phyloP scores from a whole-genome alignment of 37 sponge, comb jelly and placozoan genomes.

The Cliona cf. orientalis region DNA sequence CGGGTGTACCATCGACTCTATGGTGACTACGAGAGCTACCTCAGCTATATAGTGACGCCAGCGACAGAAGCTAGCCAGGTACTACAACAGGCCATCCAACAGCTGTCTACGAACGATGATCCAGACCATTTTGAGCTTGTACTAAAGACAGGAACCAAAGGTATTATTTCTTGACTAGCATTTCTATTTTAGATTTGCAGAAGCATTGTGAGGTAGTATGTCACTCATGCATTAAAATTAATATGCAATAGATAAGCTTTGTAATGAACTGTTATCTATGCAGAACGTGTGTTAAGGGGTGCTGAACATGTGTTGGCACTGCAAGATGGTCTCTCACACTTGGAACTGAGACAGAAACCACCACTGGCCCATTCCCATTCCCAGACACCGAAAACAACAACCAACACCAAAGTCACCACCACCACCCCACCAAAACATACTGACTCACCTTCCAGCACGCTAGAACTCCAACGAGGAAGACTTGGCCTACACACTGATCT shows the following conservation, averaged over 20 bases:
- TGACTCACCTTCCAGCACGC: not conserved
- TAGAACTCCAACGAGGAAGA: not conserved
- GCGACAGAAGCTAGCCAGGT: constrained; percentile 37
- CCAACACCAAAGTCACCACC: not conserved
- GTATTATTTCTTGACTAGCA: not conserved
- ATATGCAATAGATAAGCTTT: not conserved
- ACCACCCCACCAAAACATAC: not conserved
- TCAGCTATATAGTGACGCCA: constrained; percentile 55
- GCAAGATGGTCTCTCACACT: not conserved
- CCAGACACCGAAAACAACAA: not conserved
- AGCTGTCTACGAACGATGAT: not conserved
- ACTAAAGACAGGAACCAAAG: constrained; percentile 6
- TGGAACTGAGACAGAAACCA: constrained; percentile 14
- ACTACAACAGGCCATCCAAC: constrained; percentile 8
- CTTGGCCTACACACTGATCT: constrained; percentile 11
- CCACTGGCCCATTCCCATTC: not conserved
- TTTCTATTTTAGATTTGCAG: not conserved
- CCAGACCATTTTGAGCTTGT: constrained; percentile 28
- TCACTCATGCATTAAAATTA: not conserved
- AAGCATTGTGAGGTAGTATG: too few species aligned
- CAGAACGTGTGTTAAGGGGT: constrained; percentile 27
- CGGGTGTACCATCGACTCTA: constrained; percentile 45
- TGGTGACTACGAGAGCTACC: constrained; percentile 41
- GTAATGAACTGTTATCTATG: not conserved
- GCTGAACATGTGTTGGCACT: constrained; percentile 18